Conservation (phyloP, 2,888 invertebrate species). For the Leucophenga maculata region DNA sequence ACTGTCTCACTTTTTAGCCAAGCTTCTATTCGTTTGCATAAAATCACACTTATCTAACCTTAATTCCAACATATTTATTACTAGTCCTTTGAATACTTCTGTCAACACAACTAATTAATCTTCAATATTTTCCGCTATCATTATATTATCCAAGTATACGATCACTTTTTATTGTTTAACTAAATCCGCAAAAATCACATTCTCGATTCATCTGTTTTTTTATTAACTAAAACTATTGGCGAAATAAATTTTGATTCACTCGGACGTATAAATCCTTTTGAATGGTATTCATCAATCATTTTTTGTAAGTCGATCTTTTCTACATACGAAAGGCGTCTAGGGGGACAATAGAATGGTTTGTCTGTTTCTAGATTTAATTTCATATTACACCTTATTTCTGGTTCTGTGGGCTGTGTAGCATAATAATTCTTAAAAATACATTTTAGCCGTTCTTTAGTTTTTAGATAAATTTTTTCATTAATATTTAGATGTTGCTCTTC, state of each 20-base stretch:
- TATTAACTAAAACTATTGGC: conserved; percentile 1
- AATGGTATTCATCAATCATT: not conserved
- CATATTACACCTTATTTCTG: not conserved
- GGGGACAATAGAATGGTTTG: not conserved
- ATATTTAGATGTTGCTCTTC: too few relatives aligned
- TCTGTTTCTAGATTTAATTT: not conserved
- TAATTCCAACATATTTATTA: too few relatives aligned
- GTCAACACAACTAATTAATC: not conserved
- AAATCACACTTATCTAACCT: too few relatives aligned
- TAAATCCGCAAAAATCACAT: conserved; percentile 18
- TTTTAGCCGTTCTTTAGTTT: too few relatives aligned
- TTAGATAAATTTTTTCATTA: too few relatives aligned
- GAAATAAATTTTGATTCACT: not conserved
- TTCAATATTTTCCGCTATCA: not conserved
- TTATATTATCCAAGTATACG: not conserved
- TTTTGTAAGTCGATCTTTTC: too few relatives aligned
- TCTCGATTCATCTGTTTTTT: conserved; percentile 12
- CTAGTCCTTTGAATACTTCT: too few relatives aligned
- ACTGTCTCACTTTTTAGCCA: not conserved
- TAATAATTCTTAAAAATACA: too few relatives aligned
- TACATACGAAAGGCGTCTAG: not conserved
- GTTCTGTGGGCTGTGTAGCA: not conserved
- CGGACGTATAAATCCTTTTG: not conserved
- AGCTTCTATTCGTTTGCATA: too few relatives aligned
- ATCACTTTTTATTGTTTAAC: not conserved